A percentile compares a stretch with the other conserved stretches of the same genome.
Evolutionary conservation across 2,113 vertebrate species (phyloP).

Genomic region (Platichthys flesus): DNA sequence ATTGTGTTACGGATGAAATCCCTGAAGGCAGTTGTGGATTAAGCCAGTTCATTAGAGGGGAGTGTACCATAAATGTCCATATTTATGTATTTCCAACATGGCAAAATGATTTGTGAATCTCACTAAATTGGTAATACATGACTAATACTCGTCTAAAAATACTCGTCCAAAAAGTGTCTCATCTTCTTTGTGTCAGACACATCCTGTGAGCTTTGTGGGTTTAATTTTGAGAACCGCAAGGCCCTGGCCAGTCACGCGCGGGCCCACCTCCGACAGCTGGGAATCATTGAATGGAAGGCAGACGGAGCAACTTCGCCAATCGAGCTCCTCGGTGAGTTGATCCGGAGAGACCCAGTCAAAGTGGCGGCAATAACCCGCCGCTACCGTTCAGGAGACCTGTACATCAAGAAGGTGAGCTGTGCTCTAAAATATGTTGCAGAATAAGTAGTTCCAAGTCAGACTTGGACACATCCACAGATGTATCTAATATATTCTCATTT

Average conservation of each 20-base stretch:
- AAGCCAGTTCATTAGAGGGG: background rate
- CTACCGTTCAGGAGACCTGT: constrained; percentile 88
- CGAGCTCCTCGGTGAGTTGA: constrained; percentile 90
- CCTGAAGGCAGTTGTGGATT: background rate
- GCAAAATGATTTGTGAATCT: background rate
- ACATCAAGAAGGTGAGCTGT: constrained; percentile 86
- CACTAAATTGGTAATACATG: background rate
- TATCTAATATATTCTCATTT: background rate
- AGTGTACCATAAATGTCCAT: background rate
- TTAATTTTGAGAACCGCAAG: constrained; percentile 95
- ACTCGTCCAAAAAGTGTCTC: background rate
- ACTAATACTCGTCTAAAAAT: background rate
- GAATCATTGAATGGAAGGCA: constrained; percentile 90
- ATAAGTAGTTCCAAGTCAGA: background rate
- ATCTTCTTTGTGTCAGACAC: constrained; percentile 82
- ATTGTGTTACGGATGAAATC: background rate
- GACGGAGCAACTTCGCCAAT: constrained; percentile 92
- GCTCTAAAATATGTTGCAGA: background rate
- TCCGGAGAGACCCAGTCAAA: constrained; percentile 89
- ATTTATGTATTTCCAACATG: background rate
- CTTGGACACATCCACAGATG: background rate
- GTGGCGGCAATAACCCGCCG: constrained; percentile 87
- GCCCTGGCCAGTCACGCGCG: constrained; percentile 93
- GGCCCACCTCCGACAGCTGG: constrained; percentile 92
- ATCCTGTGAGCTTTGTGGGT: constrained; percentile 94